Evolutionary conservation across 2,797 vertebrate genomes (phyloP), one percentile per base, ranked within the genome.

Genomic region (Anguilla pacifica): DNA sequence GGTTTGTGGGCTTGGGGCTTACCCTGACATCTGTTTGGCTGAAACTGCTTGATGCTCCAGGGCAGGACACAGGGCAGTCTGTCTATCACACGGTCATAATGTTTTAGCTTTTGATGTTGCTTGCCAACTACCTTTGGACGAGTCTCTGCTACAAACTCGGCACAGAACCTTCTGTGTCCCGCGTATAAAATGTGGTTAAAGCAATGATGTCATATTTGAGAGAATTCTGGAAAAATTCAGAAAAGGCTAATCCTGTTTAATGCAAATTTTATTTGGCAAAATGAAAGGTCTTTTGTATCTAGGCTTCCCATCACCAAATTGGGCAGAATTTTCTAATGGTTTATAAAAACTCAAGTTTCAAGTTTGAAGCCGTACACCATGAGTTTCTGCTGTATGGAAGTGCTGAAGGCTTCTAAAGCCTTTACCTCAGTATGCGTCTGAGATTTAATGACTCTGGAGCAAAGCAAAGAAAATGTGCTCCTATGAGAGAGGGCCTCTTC

Each of bases 31-130:
- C 43, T 51, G 79, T 82, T 43, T 22, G 46, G 22, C 43, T 82
- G 79, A 82, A 82, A 46, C 46, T n/a, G 77, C 28, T 25, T 81
- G 79, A 82, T 82, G 25, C 79, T 46, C 43, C 79, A 1, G 79
- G 79, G 25, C 22, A 25, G 79, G 46, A 82, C 79, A 49, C 19
- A 6, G 7, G n/a, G 9, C 17, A 3, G 2, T 2, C 39, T 19
- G 72, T 74, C 72, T 74, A 15, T 74, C 31, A 74, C 64, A 67
- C 6, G 64, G 64, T 67, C 6, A 28, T 67, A 28, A 28, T 67
- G 64, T 67, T 67, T n/a, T n/a, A 67, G 25, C n/a, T 67, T 28
- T 67, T 67, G 64, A 67, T n/a, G 64, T 7, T 67, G 64, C 64
- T 28, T 28, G 64, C 64, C 64, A 67, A 67, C 59, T 22, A 64